Evolutionary conservation across 1,140 invertebrate species (phyloP), one percentile per base, ranked within the genome.

Genomic region (Ooceraea biroi): DNA sequence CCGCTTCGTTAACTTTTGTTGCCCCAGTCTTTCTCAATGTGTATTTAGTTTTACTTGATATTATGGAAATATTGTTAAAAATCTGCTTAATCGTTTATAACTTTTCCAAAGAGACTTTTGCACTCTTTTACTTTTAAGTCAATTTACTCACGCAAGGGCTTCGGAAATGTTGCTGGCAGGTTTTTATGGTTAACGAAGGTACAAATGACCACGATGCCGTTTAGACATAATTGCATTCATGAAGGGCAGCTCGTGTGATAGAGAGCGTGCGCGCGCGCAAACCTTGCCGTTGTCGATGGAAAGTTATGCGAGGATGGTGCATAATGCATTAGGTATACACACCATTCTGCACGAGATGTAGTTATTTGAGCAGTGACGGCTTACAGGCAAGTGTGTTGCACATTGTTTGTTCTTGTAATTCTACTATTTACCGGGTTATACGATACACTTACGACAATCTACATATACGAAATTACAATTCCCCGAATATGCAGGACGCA

Each of bases 371-470:
- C 8, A 69, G 65, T 80, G 76, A 80, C 76, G 76, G 63, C 36
- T 78, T 71, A 69, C 65, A 80, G 69, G 76, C 52, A 50, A 57
- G 48, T 36, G 36, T 36, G 36, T 80, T 57, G 50, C 19, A 71
- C n/a, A 46, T 80, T 69, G 65, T 69, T 80, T 80, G 76, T 57
- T 80, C 76, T 71, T 80, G 76, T 69, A 80, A 80, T 71, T 80
- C 65, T 71, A 71, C 65, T 80, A 27, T 71, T 80, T 80, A 27
- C 52, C 76, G 11, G 36, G 36, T 57, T 80, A 25, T 17, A 48
- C 25, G 50, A 69, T 69, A 80, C 36, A 80, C 25, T 80, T 80
- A 71, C 52, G 52, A 36, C n/a, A n/a, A 10, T 46, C 65, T 5
- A 17, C 60, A 36, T 36, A 14, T 55, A 41, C 10, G 63, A 69